Evolutionary conservation across 1,140 invertebrate genomes (phyloP).

Genomic region (Drosophila pectinifera): DNA sequence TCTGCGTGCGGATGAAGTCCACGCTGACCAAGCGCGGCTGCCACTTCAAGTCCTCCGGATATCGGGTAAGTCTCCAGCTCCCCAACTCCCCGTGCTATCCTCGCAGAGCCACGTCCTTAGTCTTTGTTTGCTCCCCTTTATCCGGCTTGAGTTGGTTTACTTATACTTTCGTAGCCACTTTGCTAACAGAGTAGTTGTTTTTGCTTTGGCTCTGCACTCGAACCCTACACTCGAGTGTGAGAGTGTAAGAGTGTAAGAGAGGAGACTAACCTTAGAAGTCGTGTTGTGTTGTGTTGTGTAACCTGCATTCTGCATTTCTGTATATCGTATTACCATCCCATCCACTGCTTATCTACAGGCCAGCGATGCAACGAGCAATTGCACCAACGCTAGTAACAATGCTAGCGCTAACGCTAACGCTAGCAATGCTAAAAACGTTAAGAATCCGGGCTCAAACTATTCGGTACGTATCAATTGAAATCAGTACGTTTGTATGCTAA

Average conservation of each 20-base stretch:
- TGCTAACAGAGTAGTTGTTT: slow-evolving; percentile 30
- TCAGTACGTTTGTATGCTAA: slow-evolving; percentile 75
- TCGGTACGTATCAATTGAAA: slow-evolving; percentile 85
- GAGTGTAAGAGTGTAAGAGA: slow-evolving; percentile 26
- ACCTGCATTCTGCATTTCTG: slow-evolving; percentile 53
- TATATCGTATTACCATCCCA: slow-evolving; percentile 80
- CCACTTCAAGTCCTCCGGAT: slow-evolving; percentile 99
- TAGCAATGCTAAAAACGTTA: slow-evolving; percentile 85
- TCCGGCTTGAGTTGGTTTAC: slow-evolving; percentile 10
- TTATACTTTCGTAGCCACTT: slow-evolving; percentile 15
- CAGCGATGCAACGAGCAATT: slow-evolving; percentile 83
- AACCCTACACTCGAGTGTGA: too few species aligned
- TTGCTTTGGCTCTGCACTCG: slow-evolving; percentile 16
- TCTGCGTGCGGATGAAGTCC: slow-evolving; percentile 99
- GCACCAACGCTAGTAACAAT: slow-evolving; percentile 70
- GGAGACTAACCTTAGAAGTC: slow-evolving; percentile 55
- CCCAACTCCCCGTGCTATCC: not conserved
- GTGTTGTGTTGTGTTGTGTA: slow-evolving; percentile 35
- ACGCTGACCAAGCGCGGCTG: slow-evolving; percentile 98
- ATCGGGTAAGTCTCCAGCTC: slow-evolving; percentile 91
- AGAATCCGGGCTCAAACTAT: slow-evolving; percentile 85
- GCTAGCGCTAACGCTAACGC: slow-evolving; percentile 69
- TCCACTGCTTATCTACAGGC: slow-evolving; percentile 85
- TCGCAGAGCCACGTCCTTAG: slow-evolving; percentile 2
- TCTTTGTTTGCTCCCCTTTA: not conserved